Evolutionary conservation across 2,888 invertebrate genomes (phyloP).

Genomic region (Miltochrista miniata): DNA sequence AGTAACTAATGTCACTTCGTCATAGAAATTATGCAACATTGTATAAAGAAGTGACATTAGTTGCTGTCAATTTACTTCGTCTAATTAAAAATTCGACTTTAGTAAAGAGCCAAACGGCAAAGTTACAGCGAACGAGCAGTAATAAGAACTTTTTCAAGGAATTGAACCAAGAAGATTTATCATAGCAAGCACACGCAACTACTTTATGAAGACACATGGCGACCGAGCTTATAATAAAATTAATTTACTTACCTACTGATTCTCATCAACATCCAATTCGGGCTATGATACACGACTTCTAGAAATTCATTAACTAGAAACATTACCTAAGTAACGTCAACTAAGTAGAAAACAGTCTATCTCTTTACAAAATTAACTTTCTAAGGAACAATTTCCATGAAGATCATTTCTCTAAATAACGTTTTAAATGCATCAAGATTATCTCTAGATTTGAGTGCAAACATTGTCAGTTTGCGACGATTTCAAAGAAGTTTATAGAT

Average conservation of each 20-base stretch:
- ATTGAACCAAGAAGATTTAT: slow-evolving; percentile 8
- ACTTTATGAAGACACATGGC: slow-evolving; percentile 25
- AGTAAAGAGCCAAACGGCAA: too few species aligned
- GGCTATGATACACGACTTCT: slow-evolving; percentile 32
- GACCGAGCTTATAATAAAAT: slow-evolving; percentile 20
- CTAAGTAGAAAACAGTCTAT: slow-evolving; percentile 25
- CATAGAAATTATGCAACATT: too few species aligned
- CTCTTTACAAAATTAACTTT: slow-evolving; percentile 35
- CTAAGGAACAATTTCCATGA: slow-evolving; percentile 28
- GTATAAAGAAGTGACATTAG: too few species aligned
- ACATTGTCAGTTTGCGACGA: slow-evolving; percentile 45
- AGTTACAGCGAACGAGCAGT: too few species aligned
- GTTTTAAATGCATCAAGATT: slow-evolving; percentile 36
- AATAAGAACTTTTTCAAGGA: not conserved
- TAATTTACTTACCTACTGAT: slow-evolving; percentile 21
- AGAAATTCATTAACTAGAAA: slow-evolving; percentile 27
- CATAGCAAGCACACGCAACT: slow-evolving; percentile 7
- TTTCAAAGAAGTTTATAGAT: slow-evolving; percentile 59
- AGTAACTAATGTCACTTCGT: too few species aligned
- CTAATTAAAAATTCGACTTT: too few species aligned
- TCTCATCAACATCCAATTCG: slow-evolving; percentile 21
- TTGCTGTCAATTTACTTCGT: too few species aligned
- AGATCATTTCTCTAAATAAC: slow-evolving; percentile 34
- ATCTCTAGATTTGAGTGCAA: slow-evolving; percentile 32
- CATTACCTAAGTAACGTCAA: slow-evolving; percentile 28